Percentiles rank a stretch among this genome's conserved stretches.
Evolutionary conservation across 2,113 vertebrate genomes (phyloP).

Genomic region (Phyllostomus discolor): DNA sequence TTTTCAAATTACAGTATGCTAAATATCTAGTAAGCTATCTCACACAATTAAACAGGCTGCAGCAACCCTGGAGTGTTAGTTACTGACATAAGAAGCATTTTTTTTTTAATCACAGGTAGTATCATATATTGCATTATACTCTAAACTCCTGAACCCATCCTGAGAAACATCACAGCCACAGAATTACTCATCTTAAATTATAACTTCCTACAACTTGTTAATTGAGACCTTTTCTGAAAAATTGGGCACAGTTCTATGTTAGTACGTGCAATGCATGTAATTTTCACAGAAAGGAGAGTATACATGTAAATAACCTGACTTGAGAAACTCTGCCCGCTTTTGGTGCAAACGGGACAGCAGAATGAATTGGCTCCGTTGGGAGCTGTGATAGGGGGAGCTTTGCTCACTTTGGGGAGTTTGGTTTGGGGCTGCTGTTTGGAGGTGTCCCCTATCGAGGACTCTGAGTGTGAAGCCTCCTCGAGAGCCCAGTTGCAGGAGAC

Average conservation of each 20-base stretch:
- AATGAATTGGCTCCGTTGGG: rapidly evolving
- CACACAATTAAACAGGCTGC: background rate
- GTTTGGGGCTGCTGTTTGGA: background rate
- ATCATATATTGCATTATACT: background rate
- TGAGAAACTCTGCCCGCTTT: background rate
- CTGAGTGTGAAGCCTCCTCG: background rate
- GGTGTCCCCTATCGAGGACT: background rate
- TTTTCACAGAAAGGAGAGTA: background rate
- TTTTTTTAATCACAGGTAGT: background rate
- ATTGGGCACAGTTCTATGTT: background rate
- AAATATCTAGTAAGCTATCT: background rate
- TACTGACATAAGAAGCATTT: background rate
- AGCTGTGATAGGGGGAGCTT: background rate
- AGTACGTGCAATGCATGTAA: background rate
- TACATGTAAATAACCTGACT: background rate
- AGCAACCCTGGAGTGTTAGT: background rate
- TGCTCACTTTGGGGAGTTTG: background rate
- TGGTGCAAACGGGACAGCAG: background rate
- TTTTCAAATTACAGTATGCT: constrained; percentile 4
- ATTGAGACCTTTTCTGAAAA: background rate
- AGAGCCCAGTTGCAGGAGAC: background rate
- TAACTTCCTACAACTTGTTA: background rate
- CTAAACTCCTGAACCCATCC: background rate
- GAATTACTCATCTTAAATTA: background rate
- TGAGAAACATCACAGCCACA: background rate